Percentiles rank a stretch among this genome's conserved stretches.
Conservation (phyloP, 2,888 invertebrate species). For the Plagiodera versicolora region DNA sequence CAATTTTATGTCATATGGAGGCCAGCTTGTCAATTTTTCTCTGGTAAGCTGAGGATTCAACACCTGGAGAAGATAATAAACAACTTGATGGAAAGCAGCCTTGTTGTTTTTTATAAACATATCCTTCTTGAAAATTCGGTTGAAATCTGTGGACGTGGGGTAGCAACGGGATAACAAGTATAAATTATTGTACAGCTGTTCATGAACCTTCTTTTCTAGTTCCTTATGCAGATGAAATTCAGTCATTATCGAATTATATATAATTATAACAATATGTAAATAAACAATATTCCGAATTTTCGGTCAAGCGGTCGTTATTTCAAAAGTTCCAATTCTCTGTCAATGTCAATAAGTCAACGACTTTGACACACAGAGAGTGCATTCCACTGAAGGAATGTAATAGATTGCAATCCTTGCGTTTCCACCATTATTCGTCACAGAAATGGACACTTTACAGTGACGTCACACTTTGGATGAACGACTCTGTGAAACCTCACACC, state of each 20-base stretch:
- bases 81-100: slow-evolving; percentile 47
- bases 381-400: too few species aligned
- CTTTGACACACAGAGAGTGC: too few species aligned
- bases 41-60: slow-evolving; percentile 44
- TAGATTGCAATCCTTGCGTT: too few species aligned
- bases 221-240: slow-evolving; percentile 30
- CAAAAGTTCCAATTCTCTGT: too few species aligned
- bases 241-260: slow-evolving; percentile 4
- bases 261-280: too few species aligned
- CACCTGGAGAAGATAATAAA: slow-evolving; percentile 47
- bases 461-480: too few species aligned
- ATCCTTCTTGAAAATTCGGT: slow-evolving; percentile 44
- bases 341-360: too few species aligned
- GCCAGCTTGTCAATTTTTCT: slow-evolving; percentile 45
- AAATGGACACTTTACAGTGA: too few species aligned
- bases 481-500: too few species aligned
- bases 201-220: slow-evolving; percentile 41
- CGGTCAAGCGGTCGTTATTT: too few species aligned
- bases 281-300: too few species aligned
- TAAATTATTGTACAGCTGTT: slow-evolving; percentile 45
- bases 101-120: slow-evolving; percentile 53
- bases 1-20: slow-evolving; percentile 40
- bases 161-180: slow-evolving; percentile 41
- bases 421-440: too few species aligned
- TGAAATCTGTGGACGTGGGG: slow-evolving; percentile 43